A percentile compares a stretch with the other conserved stretches of the same genome.
phyloP scores from a whole-genome alignment of 2,888 invertebrate genomes.

The Protodeltote pygarga region DNA sequence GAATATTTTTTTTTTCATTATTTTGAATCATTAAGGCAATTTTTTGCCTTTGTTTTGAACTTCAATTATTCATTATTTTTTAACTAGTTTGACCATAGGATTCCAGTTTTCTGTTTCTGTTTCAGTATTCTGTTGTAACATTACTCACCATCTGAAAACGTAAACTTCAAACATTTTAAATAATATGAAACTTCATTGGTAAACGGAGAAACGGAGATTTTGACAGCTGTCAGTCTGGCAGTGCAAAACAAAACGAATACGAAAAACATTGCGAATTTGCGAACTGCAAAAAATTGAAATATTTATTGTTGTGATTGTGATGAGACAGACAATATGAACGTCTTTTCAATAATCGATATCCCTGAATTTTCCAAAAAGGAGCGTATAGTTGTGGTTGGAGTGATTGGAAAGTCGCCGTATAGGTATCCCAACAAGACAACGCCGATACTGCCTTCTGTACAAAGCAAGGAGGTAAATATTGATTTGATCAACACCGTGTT shows the following conservation, averaged over 20 bases:
- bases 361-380: conserved; percentile 82
- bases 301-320: conserved; percentile 43
- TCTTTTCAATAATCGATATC: conserved; percentile 73
- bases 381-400: conserved; percentile 90
- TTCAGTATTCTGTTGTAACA: no score
- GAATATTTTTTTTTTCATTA: no score
- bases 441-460: conserved; percentile 83
- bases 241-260: background rate
- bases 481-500: no score
- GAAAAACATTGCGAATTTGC: background rate
- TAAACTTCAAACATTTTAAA: no score
- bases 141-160: no score
- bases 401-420: conserved; percentile 90
- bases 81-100: no score
- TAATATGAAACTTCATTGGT: no score
- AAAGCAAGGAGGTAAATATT: conserved; percentile 71
- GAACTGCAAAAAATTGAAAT: conserved; percentile 23
- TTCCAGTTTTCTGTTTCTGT: no score
- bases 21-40: no score
- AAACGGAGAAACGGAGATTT: no score
- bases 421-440: conserved; percentile 89
- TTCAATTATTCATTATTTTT: no score
- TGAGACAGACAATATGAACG: conserved; percentile 63
- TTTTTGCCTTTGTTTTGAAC: no score
- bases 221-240: conserved; percentile 20